These are phyloP conservation scores for Glareola pratincola DNA, from an alignment of 2,113 vertebrate species.

Conservation along the genomic window DNA sequence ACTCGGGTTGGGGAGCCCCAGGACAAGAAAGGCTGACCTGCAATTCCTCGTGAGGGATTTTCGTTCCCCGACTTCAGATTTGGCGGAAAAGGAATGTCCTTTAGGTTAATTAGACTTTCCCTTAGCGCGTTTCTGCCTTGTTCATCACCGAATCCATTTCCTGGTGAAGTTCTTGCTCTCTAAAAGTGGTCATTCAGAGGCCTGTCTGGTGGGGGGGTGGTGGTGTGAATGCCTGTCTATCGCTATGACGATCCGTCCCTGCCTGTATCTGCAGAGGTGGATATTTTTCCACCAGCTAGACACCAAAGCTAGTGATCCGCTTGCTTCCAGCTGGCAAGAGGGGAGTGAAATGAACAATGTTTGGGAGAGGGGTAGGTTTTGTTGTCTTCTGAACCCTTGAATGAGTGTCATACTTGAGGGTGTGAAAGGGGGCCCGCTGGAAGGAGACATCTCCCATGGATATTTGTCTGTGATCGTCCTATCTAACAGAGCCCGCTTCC, in stretches of 20 bases:
- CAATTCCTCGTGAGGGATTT: neutral
- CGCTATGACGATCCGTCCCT: neutral
- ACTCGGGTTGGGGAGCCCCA: neutral
- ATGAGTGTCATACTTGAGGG: neutral
- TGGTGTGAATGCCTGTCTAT: neutral
- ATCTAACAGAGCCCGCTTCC: neutral
- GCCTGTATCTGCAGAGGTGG: neutral
- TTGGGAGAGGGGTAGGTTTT: neutral
- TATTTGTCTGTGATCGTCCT: neutral
- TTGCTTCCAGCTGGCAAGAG: neutral
- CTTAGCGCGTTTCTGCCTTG: neutral
- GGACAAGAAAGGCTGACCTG: accelerated
- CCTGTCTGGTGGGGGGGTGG: neutral
- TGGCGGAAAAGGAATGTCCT: neutral
- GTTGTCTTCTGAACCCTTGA: neutral
- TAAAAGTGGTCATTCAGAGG: neutral
- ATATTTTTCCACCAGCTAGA: neutral
- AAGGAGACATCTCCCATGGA: neutral
- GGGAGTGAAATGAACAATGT: neutral
- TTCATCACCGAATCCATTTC: neutral
- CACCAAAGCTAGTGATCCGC: neutral
- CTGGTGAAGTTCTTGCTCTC: neutral
- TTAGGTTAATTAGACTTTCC: neutral
- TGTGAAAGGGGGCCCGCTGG: neutral
- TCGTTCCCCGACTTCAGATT: accelerated